These are phyloP conservation scores for Dermatophagoides farinae DNA, from an alignment of 1,140 invertebrate species.

Conservation along the genomic window DNA sequence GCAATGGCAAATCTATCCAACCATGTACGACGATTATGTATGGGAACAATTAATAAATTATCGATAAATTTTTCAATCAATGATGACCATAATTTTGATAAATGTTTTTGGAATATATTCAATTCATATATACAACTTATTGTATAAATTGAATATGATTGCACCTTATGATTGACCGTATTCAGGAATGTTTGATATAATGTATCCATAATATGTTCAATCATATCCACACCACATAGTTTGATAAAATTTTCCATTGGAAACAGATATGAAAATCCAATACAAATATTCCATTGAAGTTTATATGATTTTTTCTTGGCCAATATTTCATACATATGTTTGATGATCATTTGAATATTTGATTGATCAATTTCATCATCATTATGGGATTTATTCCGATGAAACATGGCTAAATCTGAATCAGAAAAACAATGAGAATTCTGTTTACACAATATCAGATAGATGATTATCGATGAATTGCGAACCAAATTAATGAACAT, in stretches of 20 bases:
- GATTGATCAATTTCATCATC: neutral
- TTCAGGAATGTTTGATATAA: neutral
- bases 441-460: neutral
- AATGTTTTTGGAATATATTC: neutral
- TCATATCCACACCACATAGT: neutral
- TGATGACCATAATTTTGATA: neutral
- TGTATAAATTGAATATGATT: constrained; percentile 6
- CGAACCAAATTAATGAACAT: neutral
- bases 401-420: too few species aligned
- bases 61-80: neutral
- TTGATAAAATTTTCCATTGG: neutral
- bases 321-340: neutral
- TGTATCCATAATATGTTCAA: neutral
- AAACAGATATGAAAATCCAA: neutral
- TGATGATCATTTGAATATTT: neutral
- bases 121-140: neutral
- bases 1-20: neutral
- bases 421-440: too few species aligned
- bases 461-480: neutral
- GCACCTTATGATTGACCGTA: neutral
- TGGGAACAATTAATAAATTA: neutral
- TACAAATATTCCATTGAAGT: constrained; percentile 9
- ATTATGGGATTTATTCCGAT: too few species aligned
- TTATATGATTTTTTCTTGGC: neutral
- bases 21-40: constrained; percentile 4